phyloP scores from a whole-genome alignment of 1,140 invertebrate species.

The Lutraria rhynchaena region DNA sequence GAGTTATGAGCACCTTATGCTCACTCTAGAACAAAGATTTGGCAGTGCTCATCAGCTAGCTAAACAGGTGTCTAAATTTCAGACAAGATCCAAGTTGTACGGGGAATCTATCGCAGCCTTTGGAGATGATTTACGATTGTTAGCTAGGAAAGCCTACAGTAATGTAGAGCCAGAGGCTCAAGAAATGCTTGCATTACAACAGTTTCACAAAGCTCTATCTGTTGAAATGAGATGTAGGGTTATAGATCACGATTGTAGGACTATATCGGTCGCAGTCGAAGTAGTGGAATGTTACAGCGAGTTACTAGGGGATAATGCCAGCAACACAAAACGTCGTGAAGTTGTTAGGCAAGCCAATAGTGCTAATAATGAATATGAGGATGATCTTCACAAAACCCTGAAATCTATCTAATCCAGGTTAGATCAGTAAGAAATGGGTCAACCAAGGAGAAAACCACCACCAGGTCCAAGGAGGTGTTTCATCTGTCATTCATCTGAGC shows the following conservation, averaged over 20 bases:
- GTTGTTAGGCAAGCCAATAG: not conserved
- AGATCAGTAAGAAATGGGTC: not conserved
- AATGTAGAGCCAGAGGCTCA: too few species aligned
- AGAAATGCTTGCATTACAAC: too few species aligned
- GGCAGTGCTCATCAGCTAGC: not conserved
- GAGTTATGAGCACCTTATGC: not conserved
- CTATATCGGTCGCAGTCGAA: not conserved
- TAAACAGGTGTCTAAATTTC: not conserved
- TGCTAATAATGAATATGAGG: not conserved
- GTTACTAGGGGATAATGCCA: too few species aligned
- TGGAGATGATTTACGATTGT: too few species aligned
- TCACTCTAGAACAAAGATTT: not conserved
- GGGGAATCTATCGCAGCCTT: too few species aligned
- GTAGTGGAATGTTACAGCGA: not conserved
- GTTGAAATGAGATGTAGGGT: not conserved
- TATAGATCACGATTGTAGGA: slow-evolving; percentile 3
- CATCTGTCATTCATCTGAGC: not conserved
- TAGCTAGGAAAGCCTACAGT: too few species aligned
- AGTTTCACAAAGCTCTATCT: too few species aligned
- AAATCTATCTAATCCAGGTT: not conserved
- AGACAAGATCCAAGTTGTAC: too few species aligned
- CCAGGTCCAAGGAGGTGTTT: not conserved
- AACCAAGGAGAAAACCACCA: not conserved
- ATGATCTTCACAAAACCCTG: not conserved
- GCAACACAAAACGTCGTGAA: not conserved